Percentiles rank a stretch among this genome's conserved stretches.
These are phyloP conservation scores for Microctenopoma steveboyesi DNA, from an alignment of 2,797 vertebrate species.

Conservation along the genomic window DNA sequence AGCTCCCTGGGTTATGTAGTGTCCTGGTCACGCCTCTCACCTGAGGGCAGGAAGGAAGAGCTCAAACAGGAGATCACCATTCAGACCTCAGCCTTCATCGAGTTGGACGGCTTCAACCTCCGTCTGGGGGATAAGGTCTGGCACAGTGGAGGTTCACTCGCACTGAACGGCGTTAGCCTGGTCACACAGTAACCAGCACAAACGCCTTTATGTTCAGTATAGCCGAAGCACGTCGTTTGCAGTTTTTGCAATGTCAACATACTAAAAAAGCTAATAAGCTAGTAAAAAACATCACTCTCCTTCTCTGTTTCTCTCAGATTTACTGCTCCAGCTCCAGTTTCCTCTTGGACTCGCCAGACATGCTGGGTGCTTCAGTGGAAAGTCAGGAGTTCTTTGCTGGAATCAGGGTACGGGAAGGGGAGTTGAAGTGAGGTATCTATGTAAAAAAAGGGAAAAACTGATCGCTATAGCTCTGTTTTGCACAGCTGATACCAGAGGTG, in stretches of 20 bases:
- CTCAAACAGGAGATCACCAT: conserved; percentile 88
- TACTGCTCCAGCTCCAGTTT: conserved; percentile 89
- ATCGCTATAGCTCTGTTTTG: background rate
- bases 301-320: conserved; percentile 77
- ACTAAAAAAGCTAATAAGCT: background rate
- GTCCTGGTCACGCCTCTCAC: conserved; percentile 88
- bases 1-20: conserved; percentile 85
- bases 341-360: conserved; percentile 85
- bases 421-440: background rate
- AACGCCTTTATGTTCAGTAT: background rate
- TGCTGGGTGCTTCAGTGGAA: conserved; percentile 79
- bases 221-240: background rate
- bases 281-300: background rate
- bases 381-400: conserved; percentile 92
- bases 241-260: background rate
- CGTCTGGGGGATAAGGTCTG: conserved; percentile 89
- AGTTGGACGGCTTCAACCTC: conserved; percentile 92
- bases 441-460: background rate
- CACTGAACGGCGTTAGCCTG: too few relatives aligned
- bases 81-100: conserved; percentile 84
- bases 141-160: background rate
- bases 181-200: too few relatives aligned
- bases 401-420: conserved; percentile 69
- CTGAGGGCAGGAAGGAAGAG: conserved; percentile 86
- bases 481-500: conserved; percentile 84